These are phyloP conservation scores for Sphyrna mokarran DNA, from an alignment of 2,113 vertebrate genomes.

Conservation along the genomic window DNA sequence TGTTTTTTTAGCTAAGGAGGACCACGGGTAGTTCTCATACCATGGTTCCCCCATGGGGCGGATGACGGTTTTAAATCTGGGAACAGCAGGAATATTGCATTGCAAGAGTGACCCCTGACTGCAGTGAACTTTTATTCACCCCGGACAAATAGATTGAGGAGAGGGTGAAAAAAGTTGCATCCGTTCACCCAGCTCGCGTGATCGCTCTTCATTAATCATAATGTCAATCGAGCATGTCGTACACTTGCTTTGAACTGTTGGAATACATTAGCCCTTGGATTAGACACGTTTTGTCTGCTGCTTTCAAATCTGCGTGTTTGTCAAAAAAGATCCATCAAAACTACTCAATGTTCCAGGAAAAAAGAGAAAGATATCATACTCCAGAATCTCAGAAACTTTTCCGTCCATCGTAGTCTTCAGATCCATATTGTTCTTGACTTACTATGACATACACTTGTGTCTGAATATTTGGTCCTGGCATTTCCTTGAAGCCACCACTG, in stretches of 20 bases:
- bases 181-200: neutral
- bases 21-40: neutral
- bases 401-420: neutral
- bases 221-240: neutral
- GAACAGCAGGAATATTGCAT: neutral
- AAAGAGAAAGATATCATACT: neutral
- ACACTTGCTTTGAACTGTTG: neutral
- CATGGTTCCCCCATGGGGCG: neutral
- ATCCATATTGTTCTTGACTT: neutral
- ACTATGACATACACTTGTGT: neutral
- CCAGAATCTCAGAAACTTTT: too few species aligned
- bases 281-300: neutral
- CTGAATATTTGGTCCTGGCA: neutral
- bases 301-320: neutral
- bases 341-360: neutral
- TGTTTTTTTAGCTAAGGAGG: neutral
- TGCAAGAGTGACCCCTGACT: neutral
- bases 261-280: neutral
- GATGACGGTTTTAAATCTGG: neutral
- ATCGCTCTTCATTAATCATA: conserved; percentile 20
- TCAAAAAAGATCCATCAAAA: neutral
- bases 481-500: neutral
- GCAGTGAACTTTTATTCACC: conserved; percentile 25
- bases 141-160: conserved; percentile 12
- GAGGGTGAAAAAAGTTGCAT: neutral